These are phyloP conservation scores for Echinarachnius parma DNA, from an alignment of 53 echinoderm and acorn worm species.

Conservation along the genomic window DNA sequence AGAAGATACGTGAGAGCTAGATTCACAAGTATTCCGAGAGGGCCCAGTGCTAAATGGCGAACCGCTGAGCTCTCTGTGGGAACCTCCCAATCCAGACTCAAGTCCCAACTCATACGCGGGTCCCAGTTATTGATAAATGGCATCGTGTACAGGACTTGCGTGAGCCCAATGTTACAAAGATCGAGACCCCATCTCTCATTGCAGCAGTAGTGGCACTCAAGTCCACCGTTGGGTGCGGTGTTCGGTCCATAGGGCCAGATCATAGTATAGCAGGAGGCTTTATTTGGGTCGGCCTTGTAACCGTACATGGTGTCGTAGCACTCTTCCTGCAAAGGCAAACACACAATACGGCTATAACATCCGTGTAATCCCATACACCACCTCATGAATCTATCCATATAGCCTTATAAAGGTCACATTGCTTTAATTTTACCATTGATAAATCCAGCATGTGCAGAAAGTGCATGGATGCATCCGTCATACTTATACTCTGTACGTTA, in stretches of 20 bases:
- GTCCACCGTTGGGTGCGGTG: conserved; percentile 20
- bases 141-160: conserved; percentile 16
- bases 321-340: conserved; percentile 64
- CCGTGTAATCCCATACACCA: no score
- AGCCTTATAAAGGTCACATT: no score
- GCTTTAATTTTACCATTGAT: no score
- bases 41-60: conserved; percentile 25
- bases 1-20: no score
- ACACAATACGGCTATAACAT: no score
- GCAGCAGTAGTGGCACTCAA: conserved; percentile 71
- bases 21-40: no score
- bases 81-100: conserved; percentile 3
- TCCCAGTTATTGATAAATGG: conserved; percentile 76
- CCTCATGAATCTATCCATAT: no score
- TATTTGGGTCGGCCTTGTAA: conserved; percentile 38
- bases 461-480: no score
- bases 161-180: conserved; percentile 30
- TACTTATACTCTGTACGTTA: no score
- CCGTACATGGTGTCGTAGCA: conserved; percentile 68
- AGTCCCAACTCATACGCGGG: conserved; percentile 61
- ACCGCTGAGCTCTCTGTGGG: conserved; percentile 4
- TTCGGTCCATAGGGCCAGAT: conserved; percentile 31
- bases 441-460: no score
- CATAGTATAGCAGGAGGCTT: conserved; percentile 32
- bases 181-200: conserved; percentile 8